Conservation (phyloP, 2,888 invertebrate genomes). For the Flexamia atlantica region DNA sequence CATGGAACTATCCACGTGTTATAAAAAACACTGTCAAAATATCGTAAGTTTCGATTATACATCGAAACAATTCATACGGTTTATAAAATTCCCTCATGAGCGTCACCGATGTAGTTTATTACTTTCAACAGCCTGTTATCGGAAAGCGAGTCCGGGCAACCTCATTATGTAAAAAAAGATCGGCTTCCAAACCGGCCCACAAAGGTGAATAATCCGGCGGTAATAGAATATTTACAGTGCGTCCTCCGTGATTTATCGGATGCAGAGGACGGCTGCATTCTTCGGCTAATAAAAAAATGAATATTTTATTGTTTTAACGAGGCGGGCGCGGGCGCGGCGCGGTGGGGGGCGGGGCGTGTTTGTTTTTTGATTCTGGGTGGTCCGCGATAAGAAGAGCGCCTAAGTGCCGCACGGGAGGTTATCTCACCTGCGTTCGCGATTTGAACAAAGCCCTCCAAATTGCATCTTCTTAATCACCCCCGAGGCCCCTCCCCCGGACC, state of each 20-base stretch:
- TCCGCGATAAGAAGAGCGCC: constrained; percentile 50
- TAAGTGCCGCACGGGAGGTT: constrained; percentile 42
- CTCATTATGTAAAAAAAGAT: neutral
- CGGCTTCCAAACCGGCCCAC: neutral
- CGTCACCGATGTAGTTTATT: too few relatives aligned
- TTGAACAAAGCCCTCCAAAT: constrained; percentile 56
- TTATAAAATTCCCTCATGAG: too few relatives aligned
- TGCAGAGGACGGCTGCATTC: constrained; percentile 58
- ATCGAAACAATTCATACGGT: too few relatives aligned
- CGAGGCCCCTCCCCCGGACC: constrained; percentile 22
- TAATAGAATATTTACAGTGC: constrained; percentile 1
- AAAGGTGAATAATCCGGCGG: neutral
- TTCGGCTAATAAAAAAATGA: constrained; percentile 61
- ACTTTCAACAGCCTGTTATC: too few relatives aligned
- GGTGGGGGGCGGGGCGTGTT: constrained; percentile 55
- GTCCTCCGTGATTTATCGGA: constrained; percentile 54
- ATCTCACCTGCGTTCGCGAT: constrained; percentile 49
- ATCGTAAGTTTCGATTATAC: too few relatives aligned
- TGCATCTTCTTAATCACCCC: constrained; percentile 49
- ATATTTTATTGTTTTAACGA: constrained; percentile 66
- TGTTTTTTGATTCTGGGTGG: constrained; percentile 60
- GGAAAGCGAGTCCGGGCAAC: too few relatives aligned
- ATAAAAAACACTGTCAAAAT: too few relatives aligned
- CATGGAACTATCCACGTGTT: too few relatives aligned
- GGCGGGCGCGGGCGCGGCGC: constrained; percentile 45